Conservation (phyloP, 1,140 invertebrate species). For the Kradibia gibbosae region DNA sequence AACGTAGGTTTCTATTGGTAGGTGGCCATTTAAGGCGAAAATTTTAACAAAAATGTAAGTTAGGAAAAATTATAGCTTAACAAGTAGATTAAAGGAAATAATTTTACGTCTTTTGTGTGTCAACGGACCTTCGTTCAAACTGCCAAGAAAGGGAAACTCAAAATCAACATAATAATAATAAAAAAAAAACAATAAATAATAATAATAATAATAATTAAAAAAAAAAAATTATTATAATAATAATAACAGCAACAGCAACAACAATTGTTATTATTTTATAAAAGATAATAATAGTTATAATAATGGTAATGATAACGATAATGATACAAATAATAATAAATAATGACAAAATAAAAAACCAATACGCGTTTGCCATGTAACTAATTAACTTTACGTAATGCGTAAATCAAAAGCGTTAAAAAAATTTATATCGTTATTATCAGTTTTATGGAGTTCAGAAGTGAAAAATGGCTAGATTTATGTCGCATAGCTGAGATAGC, state of each 20-base stretch:
- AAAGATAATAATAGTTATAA: too few species aligned
- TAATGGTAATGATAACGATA: too few species aligned
- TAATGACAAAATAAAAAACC: too few species aligned
- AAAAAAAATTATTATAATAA: too few species aligned
- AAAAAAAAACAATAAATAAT: too few species aligned
- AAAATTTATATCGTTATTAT: background rate
- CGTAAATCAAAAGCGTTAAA: background rate
- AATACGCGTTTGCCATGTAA: background rate
- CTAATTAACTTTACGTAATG: background rate
- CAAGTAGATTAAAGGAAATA: too few species aligned
- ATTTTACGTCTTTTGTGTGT: background rate
- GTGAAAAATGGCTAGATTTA: conserved; percentile 12
- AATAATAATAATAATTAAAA: too few species aligned
- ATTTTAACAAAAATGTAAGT: background rate
- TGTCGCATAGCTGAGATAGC: background rate
- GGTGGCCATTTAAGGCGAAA: background rate
- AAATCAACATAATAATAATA: background rate
- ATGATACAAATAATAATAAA: too few species aligned
- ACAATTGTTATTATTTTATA: too few species aligned
- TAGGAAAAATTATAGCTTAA: too few species aligned
- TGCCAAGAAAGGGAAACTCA: background rate
- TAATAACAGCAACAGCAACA: too few species aligned
- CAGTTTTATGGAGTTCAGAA: background rate
- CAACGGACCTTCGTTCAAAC: background rate
- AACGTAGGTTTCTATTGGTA: background rate